Base-by-base conservation (phyloP, 2,888 invertebrate genomes). In the Amitus sp. region DNA sequence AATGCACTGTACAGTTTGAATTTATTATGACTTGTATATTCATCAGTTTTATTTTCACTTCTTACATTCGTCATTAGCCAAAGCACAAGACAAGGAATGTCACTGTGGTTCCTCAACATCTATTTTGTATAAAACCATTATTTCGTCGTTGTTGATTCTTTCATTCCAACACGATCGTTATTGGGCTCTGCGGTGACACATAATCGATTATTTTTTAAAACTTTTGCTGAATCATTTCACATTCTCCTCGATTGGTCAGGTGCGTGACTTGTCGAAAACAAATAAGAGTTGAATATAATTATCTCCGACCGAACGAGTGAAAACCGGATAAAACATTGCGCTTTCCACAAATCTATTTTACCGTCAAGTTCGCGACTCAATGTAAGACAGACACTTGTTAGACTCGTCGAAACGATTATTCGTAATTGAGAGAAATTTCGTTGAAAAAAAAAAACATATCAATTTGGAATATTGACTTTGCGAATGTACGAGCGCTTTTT, bases 171-270 rank as follows among this genome's bases (percentile, higher is more conserved):
- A 42, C 12, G 51, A 39, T 43, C 48, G 62, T 55, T 48, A 53
- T 58, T 58, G 54, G 7, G 47, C 45, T 54, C 43, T 48, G 6
- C 54, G 47, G 54, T 51, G 47, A 62, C 48, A 53, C 62, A 49
- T 49, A 62, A 52, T 56, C 57, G 57, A 54, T 28, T 18, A 58
- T 40, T 55, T 63, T 50, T 54, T 54, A 51, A 54, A 54, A 50
- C 55, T 63, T 54, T 51, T 63, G 62, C 57, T 57, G 58, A 58
- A 58, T 63, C 51, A 48, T 55, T 62, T 58, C 58, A 18, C 53
- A 40, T 62, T 62, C 47, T 20, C 54, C 43, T 58, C n/a, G n/a
- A n/a, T n/a, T 9, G 18, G 6, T 7, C 9, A 40, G 54, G 49
- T 56, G 53, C 52, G 9, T 55, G 47, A 56, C 57, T 49, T 34